Evolutionary conservation across 2,113 vertebrate genomes (phyloP), one percentile per base, ranked within the genome.

Genomic region (Osmerus eperlanus): DNA sequence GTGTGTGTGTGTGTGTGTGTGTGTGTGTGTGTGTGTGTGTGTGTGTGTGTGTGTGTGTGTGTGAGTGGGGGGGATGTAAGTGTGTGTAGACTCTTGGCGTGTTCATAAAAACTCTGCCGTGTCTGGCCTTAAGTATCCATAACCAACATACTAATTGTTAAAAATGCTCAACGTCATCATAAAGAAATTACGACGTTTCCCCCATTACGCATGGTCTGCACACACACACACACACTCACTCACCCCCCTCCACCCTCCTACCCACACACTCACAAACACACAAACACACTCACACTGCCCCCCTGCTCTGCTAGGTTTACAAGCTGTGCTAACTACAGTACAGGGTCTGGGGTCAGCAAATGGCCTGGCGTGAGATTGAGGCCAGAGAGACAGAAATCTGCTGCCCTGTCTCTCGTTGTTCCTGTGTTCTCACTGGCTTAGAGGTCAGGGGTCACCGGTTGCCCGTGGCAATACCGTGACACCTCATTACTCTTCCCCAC

Each of bases 401-500:
- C 0, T 36, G 21, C 64, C 81, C 78, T 58, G 73, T 83, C 84
- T 81, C 76, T 67, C 65, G 72, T 67, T 5, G 63, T 71, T 69
- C 23, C 76, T 18, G 51, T 81, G 79, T 87, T 84, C 72, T 78
- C 77, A n/a, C 73, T 61, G 74, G 28, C 82, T 78, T 32, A 5
- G 0, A 29, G 81, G 79, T 85, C 82, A 87, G 76, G 68, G 84
- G 85, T 87, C 81, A 69, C 41, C 3, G 29, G 80, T 85, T 72
- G 84, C 84, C 81, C 62, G 32, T 29, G 16, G 81, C 65, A 25
- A 67, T 78, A 74, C 79, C 29, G 60, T 71, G 81, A 83, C 85
- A 87, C 83, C 85, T 86, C 83, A 85, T 89, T 88, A 87, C 76
- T 85, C 83, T 71, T 62, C 76, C 61, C 68, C 1, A 4, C 74